Percentiles rank a stretch among this genome's conserved stretches.
Evolutionary conservation across 2,113 vertebrate genomes (phyloP).

Genomic region (Tapirus terrestris): DNA sequence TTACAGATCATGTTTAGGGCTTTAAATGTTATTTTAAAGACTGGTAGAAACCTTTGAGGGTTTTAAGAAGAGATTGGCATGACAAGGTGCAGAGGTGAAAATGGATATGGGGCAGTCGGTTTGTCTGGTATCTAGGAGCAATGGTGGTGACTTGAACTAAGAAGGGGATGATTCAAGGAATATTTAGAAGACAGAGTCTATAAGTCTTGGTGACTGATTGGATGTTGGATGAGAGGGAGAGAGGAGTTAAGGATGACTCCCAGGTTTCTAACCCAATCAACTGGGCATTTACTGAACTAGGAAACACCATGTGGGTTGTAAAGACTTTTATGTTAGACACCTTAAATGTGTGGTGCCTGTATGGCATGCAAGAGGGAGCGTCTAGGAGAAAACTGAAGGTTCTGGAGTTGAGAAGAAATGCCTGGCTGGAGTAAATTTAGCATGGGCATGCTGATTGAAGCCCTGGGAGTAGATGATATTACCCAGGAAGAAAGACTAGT

Average conservation of each 20-base stretch:
- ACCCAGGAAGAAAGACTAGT: not conserved
- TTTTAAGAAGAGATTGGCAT: not conserved
- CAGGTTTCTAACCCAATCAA: not conserved
- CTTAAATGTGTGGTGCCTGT: fast-evolving
- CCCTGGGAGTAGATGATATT: not conserved
- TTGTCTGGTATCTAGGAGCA: not conserved
- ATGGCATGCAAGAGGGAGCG: not conserved
- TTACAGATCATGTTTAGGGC: not conserved
- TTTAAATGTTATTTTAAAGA: not conserved
- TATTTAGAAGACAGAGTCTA: not conserved
- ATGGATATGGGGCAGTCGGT: not conserved
- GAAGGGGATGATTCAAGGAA: not conserved
- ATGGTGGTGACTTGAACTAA: not conserved
- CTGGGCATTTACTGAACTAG: not conserved
- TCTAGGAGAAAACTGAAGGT: not conserved
- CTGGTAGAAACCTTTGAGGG: not conserved
- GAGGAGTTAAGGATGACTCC: not conserved
- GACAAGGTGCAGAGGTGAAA: not conserved
- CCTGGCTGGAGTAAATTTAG: not conserved
- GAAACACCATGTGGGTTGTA: not conserved
- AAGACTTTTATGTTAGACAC: not conserved
- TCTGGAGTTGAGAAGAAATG: not conserved
- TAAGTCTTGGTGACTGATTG: not conserved
- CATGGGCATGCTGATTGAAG: not conserved
- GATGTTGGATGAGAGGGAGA: not conserved